Percentiles rank a stretch among this genome's conserved stretches.
Conservation (phyloP, 92 coral and sea anemone genomes). For the Umimayanthus kanabou region DNA sequence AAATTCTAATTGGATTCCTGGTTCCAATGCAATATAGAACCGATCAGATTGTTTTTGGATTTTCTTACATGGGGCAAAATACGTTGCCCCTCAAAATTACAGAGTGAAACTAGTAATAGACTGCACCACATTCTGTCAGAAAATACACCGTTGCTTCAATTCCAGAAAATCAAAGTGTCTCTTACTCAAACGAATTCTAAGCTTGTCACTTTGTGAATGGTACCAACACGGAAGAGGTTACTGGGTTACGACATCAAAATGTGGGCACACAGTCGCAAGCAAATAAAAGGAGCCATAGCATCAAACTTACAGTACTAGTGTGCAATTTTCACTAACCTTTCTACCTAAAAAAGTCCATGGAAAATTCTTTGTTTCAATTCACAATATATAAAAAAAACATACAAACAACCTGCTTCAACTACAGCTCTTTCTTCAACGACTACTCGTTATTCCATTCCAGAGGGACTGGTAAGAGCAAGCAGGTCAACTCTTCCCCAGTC, state of each 20-base stretch:
- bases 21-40: not conserved
- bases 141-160: not conserved
- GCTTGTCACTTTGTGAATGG: not conserved
- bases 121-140: too few relatives aligned
- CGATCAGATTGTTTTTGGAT: not conserved
- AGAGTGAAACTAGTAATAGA: too few relatives aligned
- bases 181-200: not conserved
- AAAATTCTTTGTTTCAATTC: not conserved
- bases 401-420: not conserved
- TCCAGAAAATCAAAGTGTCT: not conserved
- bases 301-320: not conserved
- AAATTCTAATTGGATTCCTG: not conserved
- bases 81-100: not conserved
- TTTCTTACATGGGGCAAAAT: not conserved
- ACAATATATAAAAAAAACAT: not conserved
- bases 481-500: too few relatives aligned
- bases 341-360: too few relatives aligned
- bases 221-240: not conserved
- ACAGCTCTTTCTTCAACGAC: too few relatives aligned
- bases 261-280: not conserved
- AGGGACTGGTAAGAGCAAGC: not conserved
- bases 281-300: not conserved
- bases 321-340: not conserved
- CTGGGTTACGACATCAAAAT: not conserved
- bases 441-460: not conserved